These are phyloP conservation scores for Malurus melanocephalus DNA, from an alignment of 2,113 vertebrate genomes.

Conservation along the genomic window DNA sequence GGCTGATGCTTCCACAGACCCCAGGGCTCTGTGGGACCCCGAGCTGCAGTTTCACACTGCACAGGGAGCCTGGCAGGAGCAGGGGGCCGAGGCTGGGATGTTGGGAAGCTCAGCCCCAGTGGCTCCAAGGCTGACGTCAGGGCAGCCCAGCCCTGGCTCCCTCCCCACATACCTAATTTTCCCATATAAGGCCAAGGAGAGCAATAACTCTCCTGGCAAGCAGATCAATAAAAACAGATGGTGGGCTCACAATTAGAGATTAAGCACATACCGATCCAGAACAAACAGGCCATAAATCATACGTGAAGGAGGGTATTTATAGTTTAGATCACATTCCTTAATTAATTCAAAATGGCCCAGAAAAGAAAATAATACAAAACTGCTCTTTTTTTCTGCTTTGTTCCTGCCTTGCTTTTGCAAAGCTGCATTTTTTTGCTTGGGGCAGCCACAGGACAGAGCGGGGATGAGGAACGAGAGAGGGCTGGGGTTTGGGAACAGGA, in stretches of 20 bases:
- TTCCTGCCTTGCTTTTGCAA: conserved; percentile 52
- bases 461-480: neutral
- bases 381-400: conserved; percentile 60
- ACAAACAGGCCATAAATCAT: conserved; percentile 77
- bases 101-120: neutral
- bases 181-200: conserved; percentile 77
- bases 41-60: neutral
- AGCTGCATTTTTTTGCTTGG: conserved; percentile 57
- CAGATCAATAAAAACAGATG: conserved; percentile 74
- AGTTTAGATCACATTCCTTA: conserved; percentile 73
- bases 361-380: conserved; percentile 58
- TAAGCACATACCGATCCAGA: conserved; percentile 73
- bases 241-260: conserved; percentile 73
- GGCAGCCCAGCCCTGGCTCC: neutral
- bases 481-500: neutral
- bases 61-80: neutral
- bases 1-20: neutral
- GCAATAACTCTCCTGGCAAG: conserved; percentile 67
- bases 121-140: conserved; percentile 34
- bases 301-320: conserved; percentile 67
- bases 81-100: neutral
- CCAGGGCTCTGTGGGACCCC: neutral
- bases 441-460: neutral
- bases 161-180: conserved; percentile 74
- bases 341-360: conserved; percentile 68